A percentile compares a stretch with the other conserved stretches of the same genome.
Evolutionary conservation across 2,888 invertebrate species (phyloP).

Genomic region (Quadroppia sp.): DNA sequence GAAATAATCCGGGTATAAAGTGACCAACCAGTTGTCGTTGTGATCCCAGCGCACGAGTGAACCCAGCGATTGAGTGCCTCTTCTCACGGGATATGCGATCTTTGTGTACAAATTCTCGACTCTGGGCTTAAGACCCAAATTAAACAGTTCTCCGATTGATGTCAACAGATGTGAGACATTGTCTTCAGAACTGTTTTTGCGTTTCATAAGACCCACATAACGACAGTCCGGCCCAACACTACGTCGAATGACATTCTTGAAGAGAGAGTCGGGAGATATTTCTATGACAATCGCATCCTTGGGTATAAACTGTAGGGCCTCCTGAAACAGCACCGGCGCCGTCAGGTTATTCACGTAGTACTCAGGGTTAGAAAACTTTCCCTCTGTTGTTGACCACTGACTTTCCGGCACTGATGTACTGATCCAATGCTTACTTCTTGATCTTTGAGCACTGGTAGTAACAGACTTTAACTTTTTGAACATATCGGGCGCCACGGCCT

Average conservation of each 20-base stretch:
- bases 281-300: slow-evolving; percentile 82
- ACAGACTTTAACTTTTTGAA: slow-evolving; percentile 53
- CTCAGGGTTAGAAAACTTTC: slow-evolving; percentile 76
- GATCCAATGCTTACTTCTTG: slow-evolving; percentile 77
- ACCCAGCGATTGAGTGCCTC: slow-evolving; percentile 83
- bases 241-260: slow-evolving; percentile 87
- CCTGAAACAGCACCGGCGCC: slow-evolving; percentile 87
- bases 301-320: slow-evolving; percentile 77
- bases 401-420: slow-evolving; percentile 85
- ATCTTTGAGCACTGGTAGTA: slow-evolving; percentile 72
- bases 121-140: slow-evolving; percentile 46
- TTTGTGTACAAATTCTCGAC: slow-evolving; percentile 69
- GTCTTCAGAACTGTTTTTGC: slow-evolving; percentile 75
- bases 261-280: slow-evolving; percentile 88
- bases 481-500: slow-evolving; percentile 74
- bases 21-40: slow-evolving; percentile 75
- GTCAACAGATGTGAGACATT: slow-evolving; percentile 69
- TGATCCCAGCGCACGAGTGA: slow-evolving; percentile 90
- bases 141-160: slow-evolving; percentile 54
- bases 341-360: slow-evolving; percentile 95
- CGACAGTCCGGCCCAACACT: slow-evolving; percentile 68
- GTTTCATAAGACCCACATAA: slow-evolving; percentile 79
- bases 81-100: slow-evolving; percentile 75
- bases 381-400: slow-evolving; percentile 71
- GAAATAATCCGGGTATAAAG: slow-evolving; percentile 59